phyloP scores from a whole-genome alignment of 2,888 invertebrate species.

The Ceriagrion tenellum region DNA sequence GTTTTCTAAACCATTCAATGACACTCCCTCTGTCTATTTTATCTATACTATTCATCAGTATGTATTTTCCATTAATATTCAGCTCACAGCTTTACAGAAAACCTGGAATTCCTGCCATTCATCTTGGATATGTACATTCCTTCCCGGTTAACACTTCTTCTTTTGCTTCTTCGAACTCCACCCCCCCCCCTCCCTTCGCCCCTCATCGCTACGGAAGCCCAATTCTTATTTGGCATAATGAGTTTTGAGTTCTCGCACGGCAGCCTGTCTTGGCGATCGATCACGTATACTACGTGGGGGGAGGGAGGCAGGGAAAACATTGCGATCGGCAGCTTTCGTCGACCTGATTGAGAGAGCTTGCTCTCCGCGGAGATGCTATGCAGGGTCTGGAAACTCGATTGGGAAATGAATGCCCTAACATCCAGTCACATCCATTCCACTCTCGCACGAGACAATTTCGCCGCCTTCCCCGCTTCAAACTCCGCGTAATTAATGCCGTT shows the following conservation, averaged over 20 bases:
- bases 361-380: neutral
- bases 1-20: too few species aligned
- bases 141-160: neutral
- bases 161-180: neutral
- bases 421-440: neutral
- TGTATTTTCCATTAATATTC: too few species aligned
- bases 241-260: neutral
- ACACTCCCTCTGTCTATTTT: too few species aligned
- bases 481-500: neutral
- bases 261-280: neutral
- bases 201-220: neutral
- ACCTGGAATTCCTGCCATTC: too few species aligned
- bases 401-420: neutral
- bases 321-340: neutral
- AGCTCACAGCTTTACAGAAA: too few species aligned
- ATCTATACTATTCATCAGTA: too few species aligned
- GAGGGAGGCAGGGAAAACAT: neutral
- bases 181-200: neutral
- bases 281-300: neutral
- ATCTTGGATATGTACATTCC: neutral
- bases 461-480: neutral
- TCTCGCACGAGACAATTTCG: neutral
- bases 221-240: slow-evolving; percentile 19
- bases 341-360: neutral
- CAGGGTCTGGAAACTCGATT: neutral